Conservation (phyloP, 2,113 vertebrate genomes). For the Pontoporia blainvillei region DNA sequence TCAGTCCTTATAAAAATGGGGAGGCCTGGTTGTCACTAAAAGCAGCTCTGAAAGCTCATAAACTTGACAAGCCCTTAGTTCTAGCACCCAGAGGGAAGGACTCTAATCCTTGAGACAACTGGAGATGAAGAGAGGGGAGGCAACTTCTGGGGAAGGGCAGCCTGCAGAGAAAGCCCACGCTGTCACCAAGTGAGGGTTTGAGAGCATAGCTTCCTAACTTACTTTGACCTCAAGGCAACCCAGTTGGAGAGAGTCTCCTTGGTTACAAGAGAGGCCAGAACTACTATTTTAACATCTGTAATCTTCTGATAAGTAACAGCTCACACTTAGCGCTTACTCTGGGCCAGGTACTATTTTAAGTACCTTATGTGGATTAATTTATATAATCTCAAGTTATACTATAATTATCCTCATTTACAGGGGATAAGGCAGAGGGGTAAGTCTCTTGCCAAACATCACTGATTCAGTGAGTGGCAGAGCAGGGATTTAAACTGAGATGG, state of each 20-base stretch:
- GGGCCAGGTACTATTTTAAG: background rate
- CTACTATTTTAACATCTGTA: background rate
- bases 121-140: background rate
- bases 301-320: constrained; percentile 33
- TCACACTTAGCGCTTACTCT: background rate
- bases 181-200: background rate
- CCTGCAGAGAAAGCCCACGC: background rate
- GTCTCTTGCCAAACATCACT: background rate
- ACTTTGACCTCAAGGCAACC: background rate
- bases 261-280: background rate
- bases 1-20: constrained; percentile 48
- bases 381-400: background rate
- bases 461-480: background rate
- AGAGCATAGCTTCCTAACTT: fast-evolving
- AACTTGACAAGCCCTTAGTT: constrained; percentile 61
- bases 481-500: background rate
- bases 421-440: background rate
- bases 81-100: constrained; percentile 46
- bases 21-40: constrained; percentile 30
- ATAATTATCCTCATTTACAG: background rate
- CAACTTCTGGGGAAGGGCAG: background rate
- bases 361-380: constrained; percentile 24
- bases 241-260: background rate
- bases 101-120: constrained; percentile 38
- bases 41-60: constrained; percentile 62